Conservation (phyloP, 2,113 vertebrate species). For the Hypomesus transpacificus region DNA sequence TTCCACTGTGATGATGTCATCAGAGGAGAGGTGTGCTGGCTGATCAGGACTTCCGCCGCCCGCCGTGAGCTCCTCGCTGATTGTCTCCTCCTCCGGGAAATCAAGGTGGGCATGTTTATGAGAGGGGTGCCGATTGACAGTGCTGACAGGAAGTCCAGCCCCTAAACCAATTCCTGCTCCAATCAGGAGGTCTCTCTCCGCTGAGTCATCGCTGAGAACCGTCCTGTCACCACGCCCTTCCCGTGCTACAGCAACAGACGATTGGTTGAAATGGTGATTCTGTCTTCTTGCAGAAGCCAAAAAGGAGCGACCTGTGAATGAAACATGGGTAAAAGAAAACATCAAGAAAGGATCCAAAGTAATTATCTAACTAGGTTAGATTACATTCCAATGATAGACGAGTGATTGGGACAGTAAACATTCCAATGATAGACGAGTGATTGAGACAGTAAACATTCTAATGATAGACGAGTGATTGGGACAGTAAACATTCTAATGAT, state of each 20-base stretch:
- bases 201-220: constrained; percentile 60
- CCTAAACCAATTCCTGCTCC: constrained; percentile 50
- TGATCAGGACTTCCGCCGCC: constrained; percentile 61
- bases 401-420: too few species aligned
- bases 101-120: constrained; percentile 54
- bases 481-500: neutral
- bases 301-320: constrained; percentile 58
- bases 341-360: neutral
- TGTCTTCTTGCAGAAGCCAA: constrained; percentile 25
- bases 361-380: too few species aligned
- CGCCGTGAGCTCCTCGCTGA: constrained; percentile 58
- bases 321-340: constrained; percentile 13
- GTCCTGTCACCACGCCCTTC: constrained; percentile 67
- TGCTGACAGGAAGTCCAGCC: constrained; percentile 51
- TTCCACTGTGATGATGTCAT: constrained; percentile 74
- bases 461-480: neutral
- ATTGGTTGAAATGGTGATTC: constrained; percentile 58
- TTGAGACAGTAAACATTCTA: too few species aligned
- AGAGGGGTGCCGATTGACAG: constrained; percentile 42
- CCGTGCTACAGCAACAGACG: constrained; percentile 61
- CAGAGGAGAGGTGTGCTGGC: constrained; percentile 46
- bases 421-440: too few species aligned
- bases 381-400: neutral
- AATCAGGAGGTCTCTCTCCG: constrained; percentile 67
- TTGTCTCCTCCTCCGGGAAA: constrained; percentile 55